A percentile compares a stretch with the other conserved stretches of the same genome.
Evolutionary conservation across 2,113 vertebrate genomes (phyloP).

Genomic region (Stictonetta naevosa): DNA sequence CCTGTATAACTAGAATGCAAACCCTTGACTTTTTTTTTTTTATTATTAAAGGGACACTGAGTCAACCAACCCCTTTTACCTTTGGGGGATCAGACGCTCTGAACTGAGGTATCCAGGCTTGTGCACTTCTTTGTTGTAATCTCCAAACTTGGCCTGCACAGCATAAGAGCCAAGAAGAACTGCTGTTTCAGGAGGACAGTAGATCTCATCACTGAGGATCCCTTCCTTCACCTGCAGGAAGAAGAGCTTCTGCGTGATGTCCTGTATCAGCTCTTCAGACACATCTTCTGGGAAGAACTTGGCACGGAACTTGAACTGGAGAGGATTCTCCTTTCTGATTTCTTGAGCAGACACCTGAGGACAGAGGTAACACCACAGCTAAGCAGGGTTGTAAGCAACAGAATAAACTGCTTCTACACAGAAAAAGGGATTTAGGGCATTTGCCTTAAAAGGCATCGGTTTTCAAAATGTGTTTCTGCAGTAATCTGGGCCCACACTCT

Average conservation of each 20-base stretch:
- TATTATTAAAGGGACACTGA: neutral
- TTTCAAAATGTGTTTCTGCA: neutral
- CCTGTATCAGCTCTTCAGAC: slow-evolving; percentile 93
- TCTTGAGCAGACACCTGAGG: slow-evolving; percentile 92
- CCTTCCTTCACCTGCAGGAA: slow-evolving; percentile 95
- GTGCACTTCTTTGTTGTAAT: slow-evolving; percentile 88
- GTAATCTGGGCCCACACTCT: neutral
- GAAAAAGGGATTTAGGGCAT: neutral
- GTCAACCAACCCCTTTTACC: slow-evolving; percentile 75
- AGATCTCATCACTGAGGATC: slow-evolving; percentile 92
- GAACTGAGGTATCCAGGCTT: slow-evolving; percentile 89
- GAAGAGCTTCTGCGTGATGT: slow-evolving; percentile 96
- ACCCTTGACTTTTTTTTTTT: neutral
- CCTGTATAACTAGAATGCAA: neutral
- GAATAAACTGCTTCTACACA: neutral
- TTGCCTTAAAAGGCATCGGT: neutral
- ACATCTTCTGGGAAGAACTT: slow-evolving; percentile 97
- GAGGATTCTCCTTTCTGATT: slow-evolving; percentile 90
- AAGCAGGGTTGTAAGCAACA: neutral
- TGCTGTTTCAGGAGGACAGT: slow-evolving; percentile 95
- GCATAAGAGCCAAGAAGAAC: slow-evolving; percentile 95
- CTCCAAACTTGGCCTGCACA: slow-evolving; percentile 95
- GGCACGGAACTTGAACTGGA: slow-evolving; percentile 94
- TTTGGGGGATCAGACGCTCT: slow-evolving; percentile 90
- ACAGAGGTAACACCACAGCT: neutral